Conservation (phyloP, 1,140 invertebrate species). For the Penaeus japonicus region DNA sequence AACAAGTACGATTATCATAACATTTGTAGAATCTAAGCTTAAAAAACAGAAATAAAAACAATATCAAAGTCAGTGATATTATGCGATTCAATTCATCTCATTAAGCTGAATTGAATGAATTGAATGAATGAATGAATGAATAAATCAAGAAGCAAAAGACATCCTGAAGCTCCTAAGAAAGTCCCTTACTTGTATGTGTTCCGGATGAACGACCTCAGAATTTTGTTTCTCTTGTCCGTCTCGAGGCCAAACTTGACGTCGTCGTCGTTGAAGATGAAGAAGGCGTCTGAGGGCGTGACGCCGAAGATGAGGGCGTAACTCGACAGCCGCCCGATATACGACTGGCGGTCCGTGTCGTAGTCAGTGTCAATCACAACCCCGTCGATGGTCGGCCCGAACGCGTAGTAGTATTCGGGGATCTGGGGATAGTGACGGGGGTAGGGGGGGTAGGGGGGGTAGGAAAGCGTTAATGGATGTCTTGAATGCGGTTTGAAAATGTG, state of each 20-base stretch:
- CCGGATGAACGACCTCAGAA: constrained; percentile 69
- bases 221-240: constrained; percentile 65
- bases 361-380: constrained; percentile 86
- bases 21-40: no score
- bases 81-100: no score
- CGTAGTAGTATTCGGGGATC: constrained; percentile 75
- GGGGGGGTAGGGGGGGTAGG: not conserved
- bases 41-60: not conserved
- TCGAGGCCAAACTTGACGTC: constrained; percentile 78
- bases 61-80: no score
- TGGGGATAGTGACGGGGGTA: constrained; percentile 60
- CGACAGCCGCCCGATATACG: constrained; percentile 60
- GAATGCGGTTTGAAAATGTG: no score
- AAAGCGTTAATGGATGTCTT: no score
- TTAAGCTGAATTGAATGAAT: no score
- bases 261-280: constrained; percentile 85
- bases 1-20: no score
- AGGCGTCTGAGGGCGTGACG: constrained; percentile 71
- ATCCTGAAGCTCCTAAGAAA: no score
- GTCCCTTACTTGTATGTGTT: constrained; percentile 72
- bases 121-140: no score
- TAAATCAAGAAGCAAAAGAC: no score
- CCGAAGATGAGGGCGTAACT: constrained; percentile 94
- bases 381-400: constrained; percentile 90
- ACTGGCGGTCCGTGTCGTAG: constrained; percentile 63